These are phyloP conservation scores for Lamproptera curius DNA, from an alignment of 2,888 invertebrate species.

Conservation along the genomic window DNA sequence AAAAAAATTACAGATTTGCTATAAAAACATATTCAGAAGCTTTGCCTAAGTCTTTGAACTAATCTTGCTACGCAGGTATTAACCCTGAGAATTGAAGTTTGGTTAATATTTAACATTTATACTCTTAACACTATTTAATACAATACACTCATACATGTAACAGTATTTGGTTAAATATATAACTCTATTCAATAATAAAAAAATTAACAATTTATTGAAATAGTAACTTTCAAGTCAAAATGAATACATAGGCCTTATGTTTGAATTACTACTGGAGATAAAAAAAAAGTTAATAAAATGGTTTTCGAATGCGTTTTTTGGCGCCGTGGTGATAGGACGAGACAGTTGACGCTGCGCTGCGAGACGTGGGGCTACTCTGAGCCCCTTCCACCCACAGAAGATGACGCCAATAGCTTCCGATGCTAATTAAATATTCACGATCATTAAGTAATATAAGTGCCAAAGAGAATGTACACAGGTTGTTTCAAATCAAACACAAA, in stretches of 20 bases:
- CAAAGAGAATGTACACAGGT: conserved; percentile 2
- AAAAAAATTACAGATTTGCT: background rate
- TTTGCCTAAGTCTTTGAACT: conserved; percentile 3
- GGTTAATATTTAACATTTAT: background rate
- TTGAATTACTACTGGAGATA: background rate
- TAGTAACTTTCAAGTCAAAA: too few relatives aligned
- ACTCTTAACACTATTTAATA: too few relatives aligned
- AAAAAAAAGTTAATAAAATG: background rate
- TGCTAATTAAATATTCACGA: too few relatives aligned
- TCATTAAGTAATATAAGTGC: too few relatives aligned
- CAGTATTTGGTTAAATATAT: too few relatives aligned
- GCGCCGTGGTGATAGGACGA: conserved; percentile 83
- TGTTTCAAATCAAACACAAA: too few relatives aligned
- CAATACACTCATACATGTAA: too few relatives aligned
- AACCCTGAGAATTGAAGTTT: conserved; percentile 7
- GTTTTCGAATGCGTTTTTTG: conserved; percentile 22
- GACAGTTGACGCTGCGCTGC: conserved; percentile 95
- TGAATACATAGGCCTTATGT: background rate
- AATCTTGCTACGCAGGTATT: conserved; percentile 16
- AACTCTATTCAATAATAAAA: too few relatives aligned
- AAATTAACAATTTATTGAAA: too few relatives aligned
- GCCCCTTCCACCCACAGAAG: conserved; percentile 26
- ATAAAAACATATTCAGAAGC: background rate
- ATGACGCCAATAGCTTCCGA: conserved; percentile 23
- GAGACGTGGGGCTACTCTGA: conserved; percentile 95